phyloP scores from a whole-genome alignment of 2,888 invertebrate species.

The Xiphydria camelus region DNA sequence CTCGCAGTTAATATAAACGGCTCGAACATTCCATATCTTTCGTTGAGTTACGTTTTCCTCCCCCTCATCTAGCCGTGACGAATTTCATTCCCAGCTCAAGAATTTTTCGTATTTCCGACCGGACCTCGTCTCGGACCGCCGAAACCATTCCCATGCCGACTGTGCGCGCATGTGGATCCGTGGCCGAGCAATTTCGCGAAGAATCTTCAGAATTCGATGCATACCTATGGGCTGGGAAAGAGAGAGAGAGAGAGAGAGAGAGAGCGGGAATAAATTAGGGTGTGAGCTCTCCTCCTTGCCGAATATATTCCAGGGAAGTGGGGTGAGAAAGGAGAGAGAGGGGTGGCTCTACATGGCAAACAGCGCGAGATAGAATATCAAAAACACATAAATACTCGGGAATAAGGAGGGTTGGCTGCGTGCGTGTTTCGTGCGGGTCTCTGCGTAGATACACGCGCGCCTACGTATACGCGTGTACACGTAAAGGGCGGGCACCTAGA shows the following conservation, averaged over 20 bases:
- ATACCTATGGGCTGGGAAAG: constrained; percentile 31
- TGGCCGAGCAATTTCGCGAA: constrained; percentile 40
- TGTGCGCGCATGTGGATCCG: no score
- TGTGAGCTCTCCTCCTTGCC: constrained; percentile 14
- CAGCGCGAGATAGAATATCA: constrained; percentile 12
- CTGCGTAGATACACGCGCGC: no score
- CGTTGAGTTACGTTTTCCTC: no score
- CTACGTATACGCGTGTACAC: no score
- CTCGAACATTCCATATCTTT: no score
- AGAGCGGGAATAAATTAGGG: constrained; percentile 40
- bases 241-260: constrained; percentile 14
- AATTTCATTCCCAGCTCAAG: constrained; percentile 45
- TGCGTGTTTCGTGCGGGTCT: not conserved
- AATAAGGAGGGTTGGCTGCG: not conserved
- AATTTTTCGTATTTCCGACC: constrained; percentile 39
- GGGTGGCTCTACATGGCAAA: constrained; percentile 1
- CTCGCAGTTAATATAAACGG: no score
- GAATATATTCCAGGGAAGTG: constrained; percentile 10
- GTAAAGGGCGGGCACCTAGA: no score
- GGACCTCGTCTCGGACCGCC: not conserved
- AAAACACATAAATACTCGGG: constrained; percentile 16
- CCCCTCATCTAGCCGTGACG: constrained; percentile 26
- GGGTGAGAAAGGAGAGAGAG: not conserved
- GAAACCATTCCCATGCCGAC: constrained; percentile 44
- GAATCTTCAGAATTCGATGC: constrained; percentile 48